A percentile compares a stretch with the other conserved stretches of the same genome.
Evolutionary conservation across 1,140 invertebrate species (phyloP).

Genomic region (Melipona quadrifasciata): DNA sequence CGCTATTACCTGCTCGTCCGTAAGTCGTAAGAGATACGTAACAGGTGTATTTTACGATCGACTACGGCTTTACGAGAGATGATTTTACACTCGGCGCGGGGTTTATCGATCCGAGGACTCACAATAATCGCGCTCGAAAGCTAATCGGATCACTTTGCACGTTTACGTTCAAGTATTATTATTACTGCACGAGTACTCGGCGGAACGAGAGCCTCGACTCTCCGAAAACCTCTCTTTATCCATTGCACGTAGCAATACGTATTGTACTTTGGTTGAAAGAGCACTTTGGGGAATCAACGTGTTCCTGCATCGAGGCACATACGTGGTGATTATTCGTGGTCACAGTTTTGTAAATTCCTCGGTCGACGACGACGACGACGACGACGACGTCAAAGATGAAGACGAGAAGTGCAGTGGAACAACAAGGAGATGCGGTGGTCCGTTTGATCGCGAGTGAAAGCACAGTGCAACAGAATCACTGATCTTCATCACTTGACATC

Average conservation of each 20-base stretch:
- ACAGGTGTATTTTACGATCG: slow-evolving; percentile 35
- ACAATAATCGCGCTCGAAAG: slow-evolving; percentile 5
- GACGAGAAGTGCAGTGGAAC: slow-evolving; percentile 5
- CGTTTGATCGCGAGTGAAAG: slow-evolving; percentile 4
- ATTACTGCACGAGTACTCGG: neutral
- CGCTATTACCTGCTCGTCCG: neutral
- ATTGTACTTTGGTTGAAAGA: slow-evolving; percentile 26
- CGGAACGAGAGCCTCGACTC: neutral
- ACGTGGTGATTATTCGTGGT: neutral
- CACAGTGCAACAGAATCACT: slow-evolving; percentile 65
- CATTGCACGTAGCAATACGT: neutral
- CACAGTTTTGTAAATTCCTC: slow-evolving; percentile 59
- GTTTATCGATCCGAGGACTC: slow-evolving; percentile 19
- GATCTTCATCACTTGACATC: slow-evolving; percentile 68
- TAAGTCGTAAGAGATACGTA: slow-evolving; percentile 2
- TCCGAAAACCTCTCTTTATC: neutral
- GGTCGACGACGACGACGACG: slow-evolving; percentile 2
- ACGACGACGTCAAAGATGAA: slow-evolving; percentile 25
- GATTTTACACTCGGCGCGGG: slow-evolving; percentile 13
- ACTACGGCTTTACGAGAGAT: neutral
- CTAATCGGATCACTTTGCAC: slow-evolving; percentile 18
- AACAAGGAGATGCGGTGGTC: slow-evolving; percentile 4
- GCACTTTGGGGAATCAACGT: slow-evolving; percentile 48
- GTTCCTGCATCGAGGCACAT: slow-evolving; percentile 47
- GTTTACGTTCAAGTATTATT: neutral